phyloP scores from a whole-genome alignment of 2,113 vertebrate genomes.

The Cyprinus carpio region DNA sequence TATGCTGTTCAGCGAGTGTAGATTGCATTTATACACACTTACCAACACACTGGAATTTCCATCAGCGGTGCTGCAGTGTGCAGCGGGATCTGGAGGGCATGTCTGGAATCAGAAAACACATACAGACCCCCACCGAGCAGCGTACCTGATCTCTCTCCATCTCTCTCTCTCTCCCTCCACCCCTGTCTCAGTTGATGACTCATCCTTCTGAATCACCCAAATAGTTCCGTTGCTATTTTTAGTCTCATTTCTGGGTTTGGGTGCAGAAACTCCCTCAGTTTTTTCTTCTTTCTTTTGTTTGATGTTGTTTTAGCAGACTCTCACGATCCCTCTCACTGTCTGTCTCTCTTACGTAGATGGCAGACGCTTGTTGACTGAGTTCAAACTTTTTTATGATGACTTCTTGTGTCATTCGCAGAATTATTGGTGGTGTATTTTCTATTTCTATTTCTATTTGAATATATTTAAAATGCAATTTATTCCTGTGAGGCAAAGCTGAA shows the following conservation, averaged over 20 bases:
- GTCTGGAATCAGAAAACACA: conserved; percentile 53
- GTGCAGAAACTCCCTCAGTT: conserved; percentile 46
- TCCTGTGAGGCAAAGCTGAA: too few species aligned
- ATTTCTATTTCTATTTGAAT: too few species aligned
- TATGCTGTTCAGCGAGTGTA: conserved; percentile 18
- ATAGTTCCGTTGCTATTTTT: conserved; percentile 54
- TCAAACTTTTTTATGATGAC: not conserved
- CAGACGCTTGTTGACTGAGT: not conserved
- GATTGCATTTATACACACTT: conserved; percentile 16
- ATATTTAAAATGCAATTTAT: too few species aligned
- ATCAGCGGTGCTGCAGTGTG: conserved; percentile 36
- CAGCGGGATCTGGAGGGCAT: conserved; percentile 20
- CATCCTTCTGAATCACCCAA: conserved; percentile 57
- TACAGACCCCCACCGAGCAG: conserved; percentile 7
- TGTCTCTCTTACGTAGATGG: not conserved
- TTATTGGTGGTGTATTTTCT: too few species aligned
- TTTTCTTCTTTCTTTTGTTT: not conserved
- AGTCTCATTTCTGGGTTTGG: conserved; percentile 46
- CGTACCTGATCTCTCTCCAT: not conserved
- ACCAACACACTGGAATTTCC: conserved; percentile 25
- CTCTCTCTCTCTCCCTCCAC: not conserved
- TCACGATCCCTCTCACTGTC: conserved; percentile 38
- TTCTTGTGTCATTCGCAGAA: not conserved
- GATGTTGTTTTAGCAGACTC: conserved; percentile 15
- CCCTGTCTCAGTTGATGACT: conserved; percentile 48